Conservation (phyloP, 2,888 invertebrate species). For the Serrognathus titanus region DNA sequence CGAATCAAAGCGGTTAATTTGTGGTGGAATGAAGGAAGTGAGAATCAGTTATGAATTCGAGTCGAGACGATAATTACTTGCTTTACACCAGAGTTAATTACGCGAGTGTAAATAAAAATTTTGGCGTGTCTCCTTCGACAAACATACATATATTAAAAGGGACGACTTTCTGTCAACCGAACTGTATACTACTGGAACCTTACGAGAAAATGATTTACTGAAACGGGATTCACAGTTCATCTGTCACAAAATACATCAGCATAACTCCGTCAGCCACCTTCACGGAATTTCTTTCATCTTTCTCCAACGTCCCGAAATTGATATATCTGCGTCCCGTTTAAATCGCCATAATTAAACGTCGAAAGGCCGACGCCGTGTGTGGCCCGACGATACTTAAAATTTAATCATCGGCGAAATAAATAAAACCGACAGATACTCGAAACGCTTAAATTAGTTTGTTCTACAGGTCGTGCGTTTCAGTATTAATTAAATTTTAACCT, state of each 20-base stretch:
- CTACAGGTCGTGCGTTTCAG: constrained; percentile 14
- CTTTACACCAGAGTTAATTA: too few species aligned
- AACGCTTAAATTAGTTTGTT: constrained; percentile 20
- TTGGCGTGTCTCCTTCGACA: constrained; percentile 12
- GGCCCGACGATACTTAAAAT: constrained; percentile 16
- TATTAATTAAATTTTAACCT: constrained; percentile 18
- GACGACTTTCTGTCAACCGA: constrained; percentile 35
- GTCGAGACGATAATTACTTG: too few species aligned
- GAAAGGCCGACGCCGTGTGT: constrained; percentile 1
- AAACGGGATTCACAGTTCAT: constrained; percentile 49
- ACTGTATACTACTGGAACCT: constrained; percentile 32
- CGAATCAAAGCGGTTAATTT: too few species aligned
- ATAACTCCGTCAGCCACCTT: constrained; percentile 15
- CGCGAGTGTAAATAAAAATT: too few species aligned
- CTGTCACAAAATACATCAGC: constrained; percentile 35
- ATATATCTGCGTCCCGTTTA: background rate
- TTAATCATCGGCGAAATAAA: constrained; percentile 20
- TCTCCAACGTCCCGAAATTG: background rate
- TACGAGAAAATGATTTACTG: constrained; percentile 48
- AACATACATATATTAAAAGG: constrained; percentile 32
- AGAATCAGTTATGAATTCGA: too few species aligned
- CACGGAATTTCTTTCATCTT: constrained; percentile 1
- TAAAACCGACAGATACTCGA: constrained; percentile 19
- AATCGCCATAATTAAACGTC: background rate
- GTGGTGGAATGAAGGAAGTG: too few species aligned